Percentiles rank a stretch among this genome's conserved stretches.
phyloP scores from a whole-genome alignment of 2,113 vertebrate genomes.

The Bubo bubo region DNA sequence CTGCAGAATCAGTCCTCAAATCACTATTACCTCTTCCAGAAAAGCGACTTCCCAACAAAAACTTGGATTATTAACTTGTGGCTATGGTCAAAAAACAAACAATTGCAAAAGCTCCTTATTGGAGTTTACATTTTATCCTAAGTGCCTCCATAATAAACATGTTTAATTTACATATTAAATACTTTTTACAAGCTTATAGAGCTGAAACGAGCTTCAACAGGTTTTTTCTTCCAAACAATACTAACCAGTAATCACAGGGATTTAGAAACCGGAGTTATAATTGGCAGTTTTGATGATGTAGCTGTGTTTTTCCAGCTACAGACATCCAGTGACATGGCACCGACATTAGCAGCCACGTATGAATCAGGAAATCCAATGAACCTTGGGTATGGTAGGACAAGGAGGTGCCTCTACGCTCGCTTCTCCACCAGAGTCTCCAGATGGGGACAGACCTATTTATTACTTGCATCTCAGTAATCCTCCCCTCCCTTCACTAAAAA shows the following conservation, averaged over 20 bases:
- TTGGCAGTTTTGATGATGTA: background rate
- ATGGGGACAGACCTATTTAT: background rate
- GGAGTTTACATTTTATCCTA: background rate
- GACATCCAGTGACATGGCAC: background rate
- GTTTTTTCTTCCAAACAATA: background rate
- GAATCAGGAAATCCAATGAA: accelerated
- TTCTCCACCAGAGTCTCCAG: background rate
- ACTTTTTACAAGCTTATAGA: background rate
- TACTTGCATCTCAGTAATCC: background rate
- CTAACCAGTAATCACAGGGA: constrained; percentile 16
- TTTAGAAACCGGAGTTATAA: background rate
- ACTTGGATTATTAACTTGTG: background rate
- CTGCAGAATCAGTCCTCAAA: background rate
- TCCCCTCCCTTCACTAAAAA: background rate
- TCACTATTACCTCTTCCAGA: background rate
- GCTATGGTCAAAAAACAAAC: background rate
- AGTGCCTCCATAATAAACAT: background rate
- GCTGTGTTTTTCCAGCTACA: background rate
- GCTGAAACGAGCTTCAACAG: background rate
- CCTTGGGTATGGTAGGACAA: background rate
- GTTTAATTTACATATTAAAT: background rate
- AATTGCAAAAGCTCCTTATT: background rate
- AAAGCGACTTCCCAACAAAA: background rate
- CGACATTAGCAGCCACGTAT: accelerated
- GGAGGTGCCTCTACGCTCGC: accelerated